phyloP scores from a whole-genome alignment of 23 tunicate genomes.

The Phallusia fumigata region DNA sequence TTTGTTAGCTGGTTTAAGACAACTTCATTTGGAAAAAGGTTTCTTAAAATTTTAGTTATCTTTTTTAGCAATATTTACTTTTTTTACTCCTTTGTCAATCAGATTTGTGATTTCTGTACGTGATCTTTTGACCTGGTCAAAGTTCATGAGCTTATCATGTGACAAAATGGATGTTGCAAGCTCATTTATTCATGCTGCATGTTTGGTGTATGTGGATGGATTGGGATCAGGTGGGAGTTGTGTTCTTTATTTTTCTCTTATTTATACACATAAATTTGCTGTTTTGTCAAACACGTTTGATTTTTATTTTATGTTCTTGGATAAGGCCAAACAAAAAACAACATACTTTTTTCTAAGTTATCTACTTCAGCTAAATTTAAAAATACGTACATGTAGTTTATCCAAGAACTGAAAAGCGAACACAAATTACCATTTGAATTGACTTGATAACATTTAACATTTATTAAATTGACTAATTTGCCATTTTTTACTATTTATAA shows the following conservation, averaged over 20 bases:
- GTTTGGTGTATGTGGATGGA: constrained; percentile 82
- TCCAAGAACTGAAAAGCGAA: no score
- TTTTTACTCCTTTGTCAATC: background rate
- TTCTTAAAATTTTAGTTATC: background rate
- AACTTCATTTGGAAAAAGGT: constrained; percentile 86
- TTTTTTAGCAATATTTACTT: no score
- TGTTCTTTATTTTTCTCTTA: background rate
- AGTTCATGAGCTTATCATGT: constrained; percentile 45
- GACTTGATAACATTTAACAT: no score
- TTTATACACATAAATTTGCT: background rate
- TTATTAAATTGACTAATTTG: no score
- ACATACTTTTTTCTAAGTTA: no score
- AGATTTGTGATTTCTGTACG: constrained; percentile 86
- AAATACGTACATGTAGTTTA: no score
- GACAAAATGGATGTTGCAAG: constrained; percentile 34
- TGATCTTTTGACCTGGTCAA: constrained; percentile 80
- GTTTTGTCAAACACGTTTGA: background rate
- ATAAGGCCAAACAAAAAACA: no score
- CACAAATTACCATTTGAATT: no score
- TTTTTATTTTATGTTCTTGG: no score
- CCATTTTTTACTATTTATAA: no score
- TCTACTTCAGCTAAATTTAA: no score
- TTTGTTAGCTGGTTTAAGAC: constrained; percentile 81
- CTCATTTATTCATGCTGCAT: constrained; percentile 67
- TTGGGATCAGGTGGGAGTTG: constrained; percentile 74